Conservation (phyloP, 2,888 invertebrate species). For the Iphiclides podalirius region DNA sequence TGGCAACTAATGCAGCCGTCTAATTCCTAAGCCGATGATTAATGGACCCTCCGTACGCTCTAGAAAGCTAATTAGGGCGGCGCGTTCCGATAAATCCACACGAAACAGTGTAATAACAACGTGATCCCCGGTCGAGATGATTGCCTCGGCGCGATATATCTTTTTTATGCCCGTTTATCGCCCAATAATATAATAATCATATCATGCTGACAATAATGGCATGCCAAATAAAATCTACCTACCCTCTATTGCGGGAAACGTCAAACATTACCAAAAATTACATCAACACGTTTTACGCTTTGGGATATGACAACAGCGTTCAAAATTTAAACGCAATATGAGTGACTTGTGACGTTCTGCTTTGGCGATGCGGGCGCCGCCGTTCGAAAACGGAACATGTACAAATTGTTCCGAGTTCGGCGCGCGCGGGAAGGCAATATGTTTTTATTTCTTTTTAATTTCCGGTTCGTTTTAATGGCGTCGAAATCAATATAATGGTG, state of each 20-base stretch:
- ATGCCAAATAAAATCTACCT: slow-evolving; percentile 77
- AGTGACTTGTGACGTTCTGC: slow-evolving; percentile 42
- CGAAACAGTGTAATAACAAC: slow-evolving; percentile 65
- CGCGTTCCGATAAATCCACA: slow-evolving; percentile 69
- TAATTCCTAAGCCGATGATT: slow-evolving; percentile 30
- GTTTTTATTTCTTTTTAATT: slow-evolving; percentile 79
- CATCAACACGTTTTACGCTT: slow-evolving; percentile 22
- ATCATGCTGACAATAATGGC: slow-evolving; percentile 76
- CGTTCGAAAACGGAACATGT: slow-evolving; percentile 69
- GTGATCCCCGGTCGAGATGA: slow-evolving; percentile 66
- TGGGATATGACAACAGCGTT: slow-evolving; percentile 22
- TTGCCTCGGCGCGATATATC: slow-evolving; percentile 69
- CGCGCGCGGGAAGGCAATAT: slow-evolving; percentile 76
- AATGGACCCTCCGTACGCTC: slow-evolving; percentile 38
- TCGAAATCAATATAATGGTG: slow-evolving; percentile 78
- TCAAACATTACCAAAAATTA: slow-evolving; percentile 36
- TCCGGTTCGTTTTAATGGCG: slow-evolving; percentile 78
- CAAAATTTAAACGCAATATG: slow-evolving; percentile 25
- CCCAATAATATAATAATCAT: slow-evolving; percentile 78
- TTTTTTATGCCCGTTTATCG: slow-evolving; percentile 76
- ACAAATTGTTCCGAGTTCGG: slow-evolving; percentile 76
- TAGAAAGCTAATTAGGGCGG: slow-evolving; percentile 50
- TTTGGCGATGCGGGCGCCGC: slow-evolving; percentile 45
- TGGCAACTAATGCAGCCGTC: slow-evolving; percentile 20
- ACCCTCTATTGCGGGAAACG: slow-evolving; percentile 57